phyloP scores from a whole-genome alignment of 2,113 vertebrate genomes.

The Actenoides hombroni region DNA sequence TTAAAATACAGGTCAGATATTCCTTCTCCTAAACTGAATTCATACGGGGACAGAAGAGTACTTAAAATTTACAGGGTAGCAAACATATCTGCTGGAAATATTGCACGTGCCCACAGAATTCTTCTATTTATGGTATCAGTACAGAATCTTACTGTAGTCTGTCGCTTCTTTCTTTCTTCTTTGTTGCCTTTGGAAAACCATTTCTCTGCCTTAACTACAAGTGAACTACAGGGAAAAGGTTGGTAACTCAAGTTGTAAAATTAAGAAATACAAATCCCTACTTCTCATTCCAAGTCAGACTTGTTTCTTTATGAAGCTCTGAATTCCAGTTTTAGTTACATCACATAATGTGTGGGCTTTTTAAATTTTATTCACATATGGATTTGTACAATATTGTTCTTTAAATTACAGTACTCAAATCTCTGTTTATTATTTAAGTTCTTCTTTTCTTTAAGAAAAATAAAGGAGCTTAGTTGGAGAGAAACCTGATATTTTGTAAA shows the following conservation, averaged over 20 bases:
- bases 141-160: neutral
- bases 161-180: neutral
- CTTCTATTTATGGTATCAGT: neutral
- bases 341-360: neutral
- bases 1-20: neutral
- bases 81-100: neutral
- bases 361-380: neutral
- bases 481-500: neutral
- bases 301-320: rapidly evolving
- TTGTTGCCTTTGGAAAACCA: neutral
- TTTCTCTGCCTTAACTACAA: neutral
- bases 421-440: neutral
- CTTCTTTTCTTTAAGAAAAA: neutral
- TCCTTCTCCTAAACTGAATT: neutral
- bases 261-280: neutral
- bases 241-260: neutral
- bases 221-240: neutral
- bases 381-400: neutral
- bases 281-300: neutral
- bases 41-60: neutral
- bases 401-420: neutral
- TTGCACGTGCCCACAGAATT: neutral
- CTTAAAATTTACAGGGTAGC: neutral
- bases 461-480: neutral
- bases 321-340: neutral